Conservation (phyloP, 2,113 vertebrate genomes). For the Neomonachus schauinslandi region DNA sequence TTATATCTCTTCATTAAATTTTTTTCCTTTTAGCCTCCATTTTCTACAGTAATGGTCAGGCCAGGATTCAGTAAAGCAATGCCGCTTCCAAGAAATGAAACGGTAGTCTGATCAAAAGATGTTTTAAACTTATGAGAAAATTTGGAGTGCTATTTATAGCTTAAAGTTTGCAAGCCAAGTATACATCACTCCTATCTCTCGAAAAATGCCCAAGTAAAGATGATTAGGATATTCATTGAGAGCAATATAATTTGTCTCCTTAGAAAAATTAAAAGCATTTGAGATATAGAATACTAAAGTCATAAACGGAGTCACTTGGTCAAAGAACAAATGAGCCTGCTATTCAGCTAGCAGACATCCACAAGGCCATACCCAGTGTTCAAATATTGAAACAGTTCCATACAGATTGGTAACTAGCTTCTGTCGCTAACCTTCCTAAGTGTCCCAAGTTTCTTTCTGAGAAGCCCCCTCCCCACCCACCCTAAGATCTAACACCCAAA, state of each 20-base stretch:
- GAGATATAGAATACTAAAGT: not conserved
- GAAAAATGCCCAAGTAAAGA: conserved; percentile 24
- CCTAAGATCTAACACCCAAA: not conserved
- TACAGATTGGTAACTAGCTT: not conserved
- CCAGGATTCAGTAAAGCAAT: conserved; percentile 17
- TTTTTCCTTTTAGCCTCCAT: conserved; percentile 27
- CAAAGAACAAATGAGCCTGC: not conserved
- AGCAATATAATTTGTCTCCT: not conserved
- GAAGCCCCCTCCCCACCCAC: not conserved
- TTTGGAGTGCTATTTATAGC: conserved; percentile 7
- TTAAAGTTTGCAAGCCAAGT: not conserved
- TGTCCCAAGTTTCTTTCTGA: not conserved
- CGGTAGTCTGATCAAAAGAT: not conserved
- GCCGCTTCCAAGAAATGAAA: conserved; percentile 17
- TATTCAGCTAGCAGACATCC: not conserved
- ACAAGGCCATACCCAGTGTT: not conserved
- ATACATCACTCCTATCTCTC: not conserved
- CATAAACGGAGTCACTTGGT: not conserved
- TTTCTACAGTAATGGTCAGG: conserved; percentile 19
- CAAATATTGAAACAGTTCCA: conserved; percentile 9
- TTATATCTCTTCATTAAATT: not conserved
- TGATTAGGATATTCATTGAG: not conserved
- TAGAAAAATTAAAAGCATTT: conserved; percentile 21
- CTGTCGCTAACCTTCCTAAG: not conserved
- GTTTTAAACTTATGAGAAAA: conserved; percentile 26